A percentile compares a stretch with the other conserved stretches of the same genome.
Conservation (phyloP, 2,888 invertebrate genomes). For the Willowsia nigromaculata region DNA sequence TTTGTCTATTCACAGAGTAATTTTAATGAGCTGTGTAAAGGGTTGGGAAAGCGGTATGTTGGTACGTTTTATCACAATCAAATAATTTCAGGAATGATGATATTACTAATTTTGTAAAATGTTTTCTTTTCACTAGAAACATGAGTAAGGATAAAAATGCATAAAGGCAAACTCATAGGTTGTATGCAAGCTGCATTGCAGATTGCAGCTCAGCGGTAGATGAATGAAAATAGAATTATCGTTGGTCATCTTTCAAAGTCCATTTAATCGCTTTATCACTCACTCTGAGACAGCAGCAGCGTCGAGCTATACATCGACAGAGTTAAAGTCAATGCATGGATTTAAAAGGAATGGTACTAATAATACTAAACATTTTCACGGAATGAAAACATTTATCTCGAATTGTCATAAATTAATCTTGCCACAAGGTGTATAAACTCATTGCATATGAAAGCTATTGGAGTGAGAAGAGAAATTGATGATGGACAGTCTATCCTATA, state of each 20-base stretch:
- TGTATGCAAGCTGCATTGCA: not conserved
- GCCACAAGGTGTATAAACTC: not conserved
- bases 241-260: constrained; percentile 53
- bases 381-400: constrained; percentile 38
- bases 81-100: constrained; percentile 58
- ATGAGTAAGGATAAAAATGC: constrained; percentile 61
- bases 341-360: constrained; percentile 27
- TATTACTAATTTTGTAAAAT: constrained; percentile 43
- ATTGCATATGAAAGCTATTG: not conserved
- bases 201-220: not conserved
- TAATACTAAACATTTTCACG: constrained; percentile 2
- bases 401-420: constrained; percentile 9
- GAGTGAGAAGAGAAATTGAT: constrained; percentile 19
- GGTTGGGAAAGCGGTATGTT: not conserved
- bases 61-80: not conserved
- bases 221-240: constrained; percentile 28
- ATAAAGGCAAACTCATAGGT: not conserved
- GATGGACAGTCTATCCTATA: not conserved
- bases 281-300: not conserved
- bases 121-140: constrained; percentile 60
- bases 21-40: not conserved
- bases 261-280: constrained; percentile 59
- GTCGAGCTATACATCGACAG: not conserved
- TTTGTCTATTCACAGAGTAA: not conserved
- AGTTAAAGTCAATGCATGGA: not conserved